Base-by-base conservation (phyloP, 37 sponge, comb jelly and placozoan genomes). In the Beroe forskalii region DNA sequence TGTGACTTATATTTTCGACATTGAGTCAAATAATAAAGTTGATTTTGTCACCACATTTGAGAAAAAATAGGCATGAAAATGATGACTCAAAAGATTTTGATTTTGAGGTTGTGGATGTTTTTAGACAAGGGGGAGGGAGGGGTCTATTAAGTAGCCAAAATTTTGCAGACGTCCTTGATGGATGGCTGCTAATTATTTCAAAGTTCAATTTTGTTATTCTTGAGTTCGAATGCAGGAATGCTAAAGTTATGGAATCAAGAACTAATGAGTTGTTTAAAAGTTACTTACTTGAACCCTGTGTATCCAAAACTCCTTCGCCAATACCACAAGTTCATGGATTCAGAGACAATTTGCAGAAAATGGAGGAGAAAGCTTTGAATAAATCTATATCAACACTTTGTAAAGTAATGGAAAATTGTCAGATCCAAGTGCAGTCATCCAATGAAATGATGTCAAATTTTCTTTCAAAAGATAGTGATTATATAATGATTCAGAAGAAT, bases 301-400 rank as follows among this genome's bases (percentile, higher is more conserved):
- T 80, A 23, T 80, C 86, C 20, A 80, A 80, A 80, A 80, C 86
- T 38, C 86, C 86, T 22, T 43, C 86, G n/a, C 55, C 86, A n/a
- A 48, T 33, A 27, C 86, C 86, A 30, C 86, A n/a, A 25, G 55
- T 80, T n/a, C 27, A 20, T 9, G 42, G 35, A 41, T 80, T n/a
- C 42, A 43, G 55, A 80, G 86, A 80, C 86, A 41, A 80, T 44
- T 23, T 80, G 1, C 44, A 25, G 4, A 25, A 80, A 43, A 9
- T 48, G 2, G 55, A 80, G 55, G 22, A 41, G 25, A 80, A 44
- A 22, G 55, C n/a, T 23, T 9, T 80, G 2, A 44, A 41, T 0
- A 44, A 40, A 14, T 80, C 86, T 1, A 25, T 80, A 44, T 44
- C 30, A 22, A 43, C 14, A 22, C 55, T 80, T 3, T 44, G 55